Conservation (phyloP, 2,797 vertebrate species). For the Cynodonichthys magdalenae region DNA sequence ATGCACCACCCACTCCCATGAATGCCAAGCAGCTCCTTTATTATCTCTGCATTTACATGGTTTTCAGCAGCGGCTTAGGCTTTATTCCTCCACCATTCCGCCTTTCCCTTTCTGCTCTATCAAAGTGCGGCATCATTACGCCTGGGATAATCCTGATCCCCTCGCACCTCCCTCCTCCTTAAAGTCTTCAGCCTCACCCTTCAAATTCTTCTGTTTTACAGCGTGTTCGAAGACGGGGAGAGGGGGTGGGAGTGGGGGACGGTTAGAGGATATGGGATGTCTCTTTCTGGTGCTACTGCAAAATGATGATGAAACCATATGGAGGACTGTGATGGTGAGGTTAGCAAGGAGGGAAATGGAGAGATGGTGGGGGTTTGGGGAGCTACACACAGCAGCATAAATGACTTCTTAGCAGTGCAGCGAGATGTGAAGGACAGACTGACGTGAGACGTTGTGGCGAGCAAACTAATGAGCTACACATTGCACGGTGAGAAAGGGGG, state of each 20-base stretch:
- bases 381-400: conserved; percentile 66
- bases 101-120: conserved; percentile 40
- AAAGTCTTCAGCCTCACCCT: conserved; percentile 49
- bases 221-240: conserved; percentile 20
- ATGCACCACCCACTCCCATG: conserved; percentile 74
- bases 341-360: conserved; percentile 39
- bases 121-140: conserved; percentile 81
- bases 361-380: conserved; percentile 20
- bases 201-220: conserved; percentile 52
- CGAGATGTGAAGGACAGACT: conserved; percentile 86
- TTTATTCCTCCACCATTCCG: conserved; percentile 60
- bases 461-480: conserved; percentile 84
- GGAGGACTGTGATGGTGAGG: conserved; percentile 58
- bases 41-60: conserved; percentile 78
- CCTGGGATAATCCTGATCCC: conserved; percentile 74
- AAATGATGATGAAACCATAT: conserved; percentile 84
- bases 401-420: conserved; percentile 86
- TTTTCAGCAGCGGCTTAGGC: conserved; percentile 69
- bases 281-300: conserved; percentile 59
- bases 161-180: conserved; percentile 31
- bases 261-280: conserved; percentile 30
- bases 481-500: conserved; percentile 61
- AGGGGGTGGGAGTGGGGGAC: not conserved
- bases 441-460: conserved; percentile 74
- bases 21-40: conserved; percentile 82